Conservation (phyloP, 2,797 vertebrate species). For the Sciurus vulgaris region DNA sequence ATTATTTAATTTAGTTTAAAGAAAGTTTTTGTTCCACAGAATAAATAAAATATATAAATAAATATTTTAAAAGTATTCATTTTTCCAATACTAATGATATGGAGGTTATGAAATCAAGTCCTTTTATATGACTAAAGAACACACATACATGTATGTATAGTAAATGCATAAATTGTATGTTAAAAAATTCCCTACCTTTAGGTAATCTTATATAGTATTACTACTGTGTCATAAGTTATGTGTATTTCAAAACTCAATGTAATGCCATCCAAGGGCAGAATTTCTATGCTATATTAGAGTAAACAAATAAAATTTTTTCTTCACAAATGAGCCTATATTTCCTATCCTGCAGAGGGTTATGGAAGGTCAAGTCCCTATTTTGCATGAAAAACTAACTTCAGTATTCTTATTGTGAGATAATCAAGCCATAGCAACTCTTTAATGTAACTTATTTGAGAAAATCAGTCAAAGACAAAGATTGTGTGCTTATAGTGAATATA, state of each 20-base stretch:
- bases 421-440: neutral
- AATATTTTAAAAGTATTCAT: neutral
- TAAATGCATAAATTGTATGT: neutral
- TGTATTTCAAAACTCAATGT: neutral
- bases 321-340: neutral
- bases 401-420: neutral
- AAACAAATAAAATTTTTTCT: neutral
- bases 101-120: neutral
- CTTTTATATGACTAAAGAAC: neutral
- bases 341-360: neutral
- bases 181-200: neutral
- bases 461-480: neutral
- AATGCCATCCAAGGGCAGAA: neutral
- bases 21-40: neutral
- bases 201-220: neutral
- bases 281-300: neutral
- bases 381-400: neutral
- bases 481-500: neutral
- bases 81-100: neutral
- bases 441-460: neutral
- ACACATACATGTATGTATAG: neutral
- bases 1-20: conserved; percentile 27
- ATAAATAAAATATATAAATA: conserved; percentile 21
- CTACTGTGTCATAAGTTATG: neutral
- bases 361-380: neutral